These are phyloP conservation scores for Lepidostoma basale DNA, from an alignment of 1,140 invertebrate species.

Conservation along the genomic window DNA sequence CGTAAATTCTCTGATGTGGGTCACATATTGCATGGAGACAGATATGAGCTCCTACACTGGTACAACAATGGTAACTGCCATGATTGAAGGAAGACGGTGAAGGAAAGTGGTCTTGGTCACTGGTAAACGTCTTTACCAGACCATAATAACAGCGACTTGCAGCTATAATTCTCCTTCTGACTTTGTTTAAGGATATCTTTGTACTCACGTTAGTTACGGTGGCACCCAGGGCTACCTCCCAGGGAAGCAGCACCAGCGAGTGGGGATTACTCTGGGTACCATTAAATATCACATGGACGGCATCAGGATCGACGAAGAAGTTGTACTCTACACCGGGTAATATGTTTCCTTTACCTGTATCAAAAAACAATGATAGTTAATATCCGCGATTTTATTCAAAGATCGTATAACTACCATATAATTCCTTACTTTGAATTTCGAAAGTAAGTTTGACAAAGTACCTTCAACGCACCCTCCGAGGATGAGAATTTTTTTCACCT, in stretches of 20 bases:
- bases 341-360: conserved; percentile 56
- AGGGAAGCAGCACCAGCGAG: conserved; percentile 54
- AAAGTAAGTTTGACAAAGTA: conserved; percentile 47
- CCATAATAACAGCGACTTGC: too few relatives aligned
- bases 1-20: too few relatives aligned
- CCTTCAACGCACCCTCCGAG: conserved; percentile 76
- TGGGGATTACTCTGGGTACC: conserved; percentile 45
- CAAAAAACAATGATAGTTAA: too few relatives aligned
- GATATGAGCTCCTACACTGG: too few relatives aligned
- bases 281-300: conserved; percentile 64
- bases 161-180: neutral
- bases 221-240: conserved; percentile 52
- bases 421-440: too few relatives aligned
- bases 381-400: too few relatives aligned
- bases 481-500: conserved; percentile 68
- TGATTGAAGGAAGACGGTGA: too few relatives aligned
- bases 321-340: conserved; percentile 68
- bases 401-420: too few relatives aligned
- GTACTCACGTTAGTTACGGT: conserved; percentile 49
- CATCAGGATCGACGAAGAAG: conserved; percentile 69
- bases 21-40: too few relatives aligned
- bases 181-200: neutral
- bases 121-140: too few relatives aligned
- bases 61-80: too few relatives aligned
- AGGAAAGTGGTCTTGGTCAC: too few relatives aligned